Base-by-base conservation (phyloP, 2,797 vertebrate species). In the Centroberyx gerrardi region DNA sequence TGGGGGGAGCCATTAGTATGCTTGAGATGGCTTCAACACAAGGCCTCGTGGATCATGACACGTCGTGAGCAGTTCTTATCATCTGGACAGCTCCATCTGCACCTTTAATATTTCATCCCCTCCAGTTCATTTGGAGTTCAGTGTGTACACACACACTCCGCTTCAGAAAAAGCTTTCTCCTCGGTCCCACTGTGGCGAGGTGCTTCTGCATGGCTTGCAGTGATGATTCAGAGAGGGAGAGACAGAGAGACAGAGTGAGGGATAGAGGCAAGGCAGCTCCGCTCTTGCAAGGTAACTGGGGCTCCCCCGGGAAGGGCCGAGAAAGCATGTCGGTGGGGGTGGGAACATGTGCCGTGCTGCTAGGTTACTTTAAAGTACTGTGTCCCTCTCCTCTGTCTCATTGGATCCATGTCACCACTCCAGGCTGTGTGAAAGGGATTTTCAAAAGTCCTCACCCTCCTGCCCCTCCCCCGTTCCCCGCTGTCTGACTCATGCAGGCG, bases 81-180 rank as follows among this genome's bases (percentile, higher is more conserved):
- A 97, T 95, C 95, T 92, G 96, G 97, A 98, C 97, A 97, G 96
- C 96, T 98, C 98, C 97, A 99, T 99, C 97, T 98, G 97, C 96
- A 96, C 96, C 95, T 96, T 99, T 96, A 99, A 99, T 99, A 98
- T 99, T 99, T 99, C 95, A 99, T 98, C 96, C 95, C 77, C 48
- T 3, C 82, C 88, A 89, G 98, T 99, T 99, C 98, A 99, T 94
- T 91, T 88, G 88, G 95, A 99, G 97, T 99, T 99, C 97, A 99
- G 92, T 92, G 93, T 94, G 93, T 90, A 90, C 95, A 95, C 93
- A 90, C 94, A 94, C 86, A 83, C 87, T 79, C 87, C 68, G 87
- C 84, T 88, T 84, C 82, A 94, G 95, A 95, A 93, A 95, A 96
- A 97, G 94, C 95, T 96, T 95, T 96, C 96, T 97, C 95, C 95